A percentile compares a stretch with the other conserved stretches of the same genome.
Evolutionary conservation across 2,797 vertebrate species (phyloP).

Genomic region (Pteronotus mesoamericanus): DNA sequence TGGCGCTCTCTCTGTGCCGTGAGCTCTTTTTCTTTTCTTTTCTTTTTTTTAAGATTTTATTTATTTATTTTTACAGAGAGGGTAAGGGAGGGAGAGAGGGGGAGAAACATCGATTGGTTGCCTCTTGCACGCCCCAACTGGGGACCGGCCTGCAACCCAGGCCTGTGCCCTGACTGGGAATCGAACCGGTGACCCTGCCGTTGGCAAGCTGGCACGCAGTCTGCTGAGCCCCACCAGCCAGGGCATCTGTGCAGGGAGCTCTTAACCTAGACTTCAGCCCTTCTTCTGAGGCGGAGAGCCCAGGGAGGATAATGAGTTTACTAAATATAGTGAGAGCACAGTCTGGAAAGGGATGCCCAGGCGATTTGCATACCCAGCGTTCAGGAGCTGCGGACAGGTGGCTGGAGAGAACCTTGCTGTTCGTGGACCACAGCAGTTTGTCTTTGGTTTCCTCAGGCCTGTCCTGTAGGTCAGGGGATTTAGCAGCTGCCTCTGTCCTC

Average conservation of each 20-base stretch:
- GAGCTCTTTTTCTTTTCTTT: not conserved
- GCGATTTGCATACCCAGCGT: slow-evolving; percentile 18
- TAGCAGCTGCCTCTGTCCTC: not conserved
- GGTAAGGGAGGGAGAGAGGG: too few species aligned
- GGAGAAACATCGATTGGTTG: too few species aligned
- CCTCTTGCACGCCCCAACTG: too few species aligned
- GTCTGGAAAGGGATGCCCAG: not conserved
- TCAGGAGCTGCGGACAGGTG: not conserved
- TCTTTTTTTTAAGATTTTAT: too few species aligned
- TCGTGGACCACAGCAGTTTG: not conserved
- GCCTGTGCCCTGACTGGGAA: too few species aligned
- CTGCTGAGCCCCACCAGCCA: not conserved
- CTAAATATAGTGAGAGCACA: slow-evolving; percentile 49
- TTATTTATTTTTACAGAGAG: too few species aligned
- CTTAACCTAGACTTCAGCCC: slow-evolving; percentile 31
- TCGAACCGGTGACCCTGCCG: too few species aligned
- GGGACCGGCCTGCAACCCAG: too few species aligned
- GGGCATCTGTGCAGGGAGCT: not conserved
- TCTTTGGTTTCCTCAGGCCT: not conserved
- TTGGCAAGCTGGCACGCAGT: too few species aligned
- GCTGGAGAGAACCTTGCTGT: slow-evolving; percentile 24
- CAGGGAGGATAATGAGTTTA: slow-evolving; percentile 23
- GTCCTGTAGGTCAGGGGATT: not conserved
- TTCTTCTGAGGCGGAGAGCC: not conserved
- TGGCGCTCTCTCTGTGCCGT: not conserved